Conservation (phyloP, 2,113 vertebrate genomes). For the Sialia sialis region DNA sequence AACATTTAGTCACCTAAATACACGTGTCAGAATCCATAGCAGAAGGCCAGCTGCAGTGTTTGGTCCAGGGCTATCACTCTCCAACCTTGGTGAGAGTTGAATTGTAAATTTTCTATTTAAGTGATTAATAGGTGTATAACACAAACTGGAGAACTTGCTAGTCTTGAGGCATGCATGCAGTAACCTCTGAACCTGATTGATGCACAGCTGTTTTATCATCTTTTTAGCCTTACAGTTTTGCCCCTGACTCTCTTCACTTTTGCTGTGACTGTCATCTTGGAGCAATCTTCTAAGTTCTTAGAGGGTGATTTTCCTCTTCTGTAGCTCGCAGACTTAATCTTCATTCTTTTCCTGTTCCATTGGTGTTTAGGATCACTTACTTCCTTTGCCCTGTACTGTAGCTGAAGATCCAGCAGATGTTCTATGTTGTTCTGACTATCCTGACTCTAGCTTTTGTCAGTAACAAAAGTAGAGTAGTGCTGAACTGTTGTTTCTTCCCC, state of each 20-base stretch:
- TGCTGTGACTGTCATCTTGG: neutral
- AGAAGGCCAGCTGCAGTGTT: neutral
- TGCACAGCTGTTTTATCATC: neutral
- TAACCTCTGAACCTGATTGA: neutral
- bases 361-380: neutral
- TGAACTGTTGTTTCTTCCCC: neutral
- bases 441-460: neutral
- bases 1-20: neutral
- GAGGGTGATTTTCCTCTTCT: neutral
- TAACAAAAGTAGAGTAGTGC: neutral
- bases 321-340: neutral
- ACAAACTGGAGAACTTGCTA: neutral
- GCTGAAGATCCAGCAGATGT: neutral
- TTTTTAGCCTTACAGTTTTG: neutral
- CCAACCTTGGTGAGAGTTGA: neutral
- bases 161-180: neutral
- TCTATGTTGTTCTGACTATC: neutral
- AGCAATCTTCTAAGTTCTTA: neutral
- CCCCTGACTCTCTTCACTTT: neutral
- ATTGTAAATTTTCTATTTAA: neutral
- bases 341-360: neutral
- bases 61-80: neutral
- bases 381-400: neutral
- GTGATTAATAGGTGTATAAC: neutral
- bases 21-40: neutral